Evolutionary conservation across 2,113 vertebrate genomes (phyloP).

Genomic region (Elephantulus edwardii): DNA sequence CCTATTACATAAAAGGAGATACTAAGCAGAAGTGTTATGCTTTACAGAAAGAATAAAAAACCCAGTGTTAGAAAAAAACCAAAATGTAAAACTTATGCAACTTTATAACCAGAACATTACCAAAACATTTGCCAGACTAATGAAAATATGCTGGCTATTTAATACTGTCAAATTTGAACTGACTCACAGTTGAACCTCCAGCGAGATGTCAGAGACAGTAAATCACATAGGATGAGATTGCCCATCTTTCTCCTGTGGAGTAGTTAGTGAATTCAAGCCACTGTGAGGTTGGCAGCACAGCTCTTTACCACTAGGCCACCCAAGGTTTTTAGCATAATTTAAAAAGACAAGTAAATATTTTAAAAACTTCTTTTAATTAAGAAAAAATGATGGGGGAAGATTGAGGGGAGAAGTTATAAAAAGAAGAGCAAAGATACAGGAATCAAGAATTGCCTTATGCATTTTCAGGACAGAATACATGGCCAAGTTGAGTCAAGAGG

Average conservation of each 20-base stretch:
- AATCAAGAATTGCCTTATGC: neutral
- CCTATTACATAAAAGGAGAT: neutral
- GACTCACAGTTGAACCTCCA: too few relatives aligned
- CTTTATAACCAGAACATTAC: neutral
- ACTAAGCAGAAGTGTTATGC: neutral
- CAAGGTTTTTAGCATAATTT: too few relatives aligned
- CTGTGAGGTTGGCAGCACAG: too few relatives aligned
- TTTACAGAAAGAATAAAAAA: neutral
- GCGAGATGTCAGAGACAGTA: too few relatives aligned
- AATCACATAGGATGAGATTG: too few relatives aligned
- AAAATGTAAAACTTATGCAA: neutral
- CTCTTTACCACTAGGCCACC: too few relatives aligned
- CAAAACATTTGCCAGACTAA: constrained; percentile 28
- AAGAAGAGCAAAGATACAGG: neutral
- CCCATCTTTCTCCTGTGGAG: too few relatives aligned
- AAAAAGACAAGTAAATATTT: too few relatives aligned
- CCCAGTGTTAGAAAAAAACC: neutral
- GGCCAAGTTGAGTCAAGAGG: neutral
- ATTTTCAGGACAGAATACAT: neutral
- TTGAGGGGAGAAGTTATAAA: neutral
- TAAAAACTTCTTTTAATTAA: too few relatives aligned
- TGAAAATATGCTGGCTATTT: too few relatives aligned
- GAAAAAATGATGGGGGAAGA: neutral
- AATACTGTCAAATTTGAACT: too few relatives aligned
- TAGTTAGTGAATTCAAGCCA: too few relatives aligned